phyloP scores from a whole-genome alignment of 2,797 vertebrate genomes.

The Pseudochaenichthys georgianus region DNA sequence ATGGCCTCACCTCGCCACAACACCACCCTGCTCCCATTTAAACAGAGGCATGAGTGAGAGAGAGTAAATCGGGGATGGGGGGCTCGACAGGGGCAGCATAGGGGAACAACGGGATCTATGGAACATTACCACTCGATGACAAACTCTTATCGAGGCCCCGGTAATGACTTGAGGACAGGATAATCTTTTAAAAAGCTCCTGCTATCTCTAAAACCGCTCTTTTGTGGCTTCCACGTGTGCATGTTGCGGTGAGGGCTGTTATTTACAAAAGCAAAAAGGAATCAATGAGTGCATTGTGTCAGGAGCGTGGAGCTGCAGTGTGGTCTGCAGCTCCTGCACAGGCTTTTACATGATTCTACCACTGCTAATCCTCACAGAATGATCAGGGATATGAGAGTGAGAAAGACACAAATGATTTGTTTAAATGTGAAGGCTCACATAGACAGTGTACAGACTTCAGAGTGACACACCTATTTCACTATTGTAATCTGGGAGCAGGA shows the following conservation, averaged over 20 bases:
- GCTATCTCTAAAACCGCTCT: slow-evolving; percentile 55
- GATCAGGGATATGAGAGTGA: slow-evolving; percentile 7
- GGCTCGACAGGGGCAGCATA: slow-evolving; percentile 18
- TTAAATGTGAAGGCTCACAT: not conserved
- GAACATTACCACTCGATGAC: slow-evolving; percentile 69
- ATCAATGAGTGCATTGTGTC: slow-evolving; percentile 69
- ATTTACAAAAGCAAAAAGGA: slow-evolving; percentile 40
- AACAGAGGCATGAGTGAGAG: slow-evolving; percentile 11
- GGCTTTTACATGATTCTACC: slow-evolving; percentile 23
- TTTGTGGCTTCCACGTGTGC: slow-evolving; percentile 61
- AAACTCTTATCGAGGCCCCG: slow-evolving; percentile 61
- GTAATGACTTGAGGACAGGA: slow-evolving; percentile 69
- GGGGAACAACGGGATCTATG: slow-evolving; percentile 70
- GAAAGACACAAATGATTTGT: slow-evolving; percentile 27
- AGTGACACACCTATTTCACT: not conserved
- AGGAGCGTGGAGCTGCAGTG: slow-evolving; percentile 26
- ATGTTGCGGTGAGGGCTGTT: slow-evolving; percentile 35
- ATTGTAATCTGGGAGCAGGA: slow-evolving; percentile 32
- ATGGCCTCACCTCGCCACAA: slow-evolving; percentile 60
- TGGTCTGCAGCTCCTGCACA: slow-evolving; percentile 25
- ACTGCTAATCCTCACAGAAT: slow-evolving; percentile 43
- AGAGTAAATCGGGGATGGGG: slow-evolving; percentile 5
- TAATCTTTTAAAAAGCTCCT: slow-evolving; percentile 65
- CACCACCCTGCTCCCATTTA: slow-evolving; percentile 50
- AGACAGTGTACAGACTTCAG: slow-evolving; percentile 21